Evolutionary conservation across 2,113 vertebrate species (phyloP).

Genomic region (Engraulis encrasicolus): DNA sequence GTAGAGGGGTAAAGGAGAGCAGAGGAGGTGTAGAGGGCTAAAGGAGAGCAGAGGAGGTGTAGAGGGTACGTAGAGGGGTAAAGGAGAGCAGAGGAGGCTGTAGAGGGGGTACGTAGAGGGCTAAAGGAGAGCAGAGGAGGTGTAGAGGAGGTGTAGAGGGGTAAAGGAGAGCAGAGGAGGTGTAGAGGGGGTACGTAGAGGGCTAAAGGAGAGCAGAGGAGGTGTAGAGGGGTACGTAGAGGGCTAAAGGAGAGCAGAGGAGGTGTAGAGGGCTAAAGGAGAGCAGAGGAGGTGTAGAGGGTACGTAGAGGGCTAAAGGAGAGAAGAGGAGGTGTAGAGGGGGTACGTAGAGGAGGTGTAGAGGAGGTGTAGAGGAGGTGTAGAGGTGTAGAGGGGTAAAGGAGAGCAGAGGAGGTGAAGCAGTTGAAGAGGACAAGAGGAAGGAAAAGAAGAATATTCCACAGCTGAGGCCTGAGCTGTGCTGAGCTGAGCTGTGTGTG

Average conservation of each 20-base stretch:
- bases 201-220: not conserved
- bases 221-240: not conserved
- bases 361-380: no score
- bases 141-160: not conserved
- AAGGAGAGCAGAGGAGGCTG: not conserved
- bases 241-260: no score
- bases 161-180: not conserved
- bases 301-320: no score
- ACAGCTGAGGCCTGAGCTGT: constrained; percentile 41
- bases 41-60: not conserved
- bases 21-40: no score
- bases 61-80: no score
- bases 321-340: not conserved
- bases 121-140: not conserved
- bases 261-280: no score
- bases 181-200: not conserved
- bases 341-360: no score
- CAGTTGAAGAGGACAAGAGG: no score
- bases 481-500: no score
- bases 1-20: no score
- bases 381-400: no score
- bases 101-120: not conserved
- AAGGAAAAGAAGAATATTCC: constrained; percentile 13
- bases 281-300: not conserved
- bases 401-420: no score